Base-by-base conservation (phyloP, 1,140 invertebrate species). In the Diorhabda carinulata region DNA sequence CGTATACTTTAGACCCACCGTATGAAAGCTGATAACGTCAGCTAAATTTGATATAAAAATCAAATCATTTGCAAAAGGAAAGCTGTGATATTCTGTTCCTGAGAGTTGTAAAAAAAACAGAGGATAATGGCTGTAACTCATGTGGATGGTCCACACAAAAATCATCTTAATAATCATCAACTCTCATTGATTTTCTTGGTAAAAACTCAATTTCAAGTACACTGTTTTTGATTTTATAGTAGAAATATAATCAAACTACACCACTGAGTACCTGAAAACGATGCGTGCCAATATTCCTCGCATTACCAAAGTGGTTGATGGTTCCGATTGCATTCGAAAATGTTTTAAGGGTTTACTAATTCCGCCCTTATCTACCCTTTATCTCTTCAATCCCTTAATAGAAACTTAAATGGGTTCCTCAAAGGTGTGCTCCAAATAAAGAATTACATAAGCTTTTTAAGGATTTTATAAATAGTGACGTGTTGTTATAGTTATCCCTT, bases 271-370 rank as follows among this genome's bases (percentile, higher is more conserved):
- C 64, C 68, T 73, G 40, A 61, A 68, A 70, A 73, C 60, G 69
- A 73, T 71, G 70, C 72, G 72, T 73, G 72, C 70, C 63, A 57
- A 70, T 70, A 67, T 66, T 70, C 72, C 61, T 73, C 66, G 63
- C 65, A 73, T 71, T 70, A 73, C 70, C 65, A 67, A 73, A 73
- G 64, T 71, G 72, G 66, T 68, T 70, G 72, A 72, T 68, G 67
- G 70, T 70, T 60, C 52, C 64, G 69, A 70, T 70, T 67, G 61
- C 69, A 67, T 70, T 63, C 64, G 67, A 70, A 70, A 67, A 57
- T 66, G 60, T 70, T 70, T 67, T 45, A 59, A 60, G 61, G 69
- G 64, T 66, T 67, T 69, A 69, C 61, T 69, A 69, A 69, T 69
- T 69, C 62, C 62, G 41, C 56, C 43, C 65, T 70, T 70, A 70